These are phyloP conservation scores for Neotragus moschatus DNA, from an alignment of 2,113 vertebrate genomes.

Conservation along the genomic window DNA sequence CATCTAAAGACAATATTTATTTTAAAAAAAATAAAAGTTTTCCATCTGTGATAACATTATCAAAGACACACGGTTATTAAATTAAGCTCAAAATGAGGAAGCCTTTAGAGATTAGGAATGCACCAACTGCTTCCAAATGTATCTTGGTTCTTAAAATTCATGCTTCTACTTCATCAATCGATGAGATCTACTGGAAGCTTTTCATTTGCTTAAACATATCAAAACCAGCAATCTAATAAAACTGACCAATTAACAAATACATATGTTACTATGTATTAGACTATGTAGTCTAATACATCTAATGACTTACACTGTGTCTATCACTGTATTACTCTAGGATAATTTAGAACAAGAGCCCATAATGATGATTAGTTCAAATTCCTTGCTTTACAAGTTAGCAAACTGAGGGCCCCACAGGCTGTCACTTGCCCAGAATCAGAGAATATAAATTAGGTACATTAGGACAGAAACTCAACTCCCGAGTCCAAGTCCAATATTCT, in stretches of 20 bases:
- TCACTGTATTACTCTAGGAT: not conserved
- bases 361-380: not conserved
- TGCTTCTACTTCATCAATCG: not conserved
- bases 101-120: not conserved
- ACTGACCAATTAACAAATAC: not conserved
- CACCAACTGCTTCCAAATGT: not conserved
- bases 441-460: not conserved
- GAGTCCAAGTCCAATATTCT: not conserved
- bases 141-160: constrained; percentile 2
- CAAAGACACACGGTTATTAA: not conserved
- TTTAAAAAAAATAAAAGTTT: not conserved
- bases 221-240: constrained; percentile 30
- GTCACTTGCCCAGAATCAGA: not conserved
- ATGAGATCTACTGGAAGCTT: not conserved
- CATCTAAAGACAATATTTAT: not conserved
- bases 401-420: not conserved
- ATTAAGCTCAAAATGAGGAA: not conserved
- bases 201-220: not conserved
- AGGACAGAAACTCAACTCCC: not conserved
- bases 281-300: not conserved
- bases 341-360: not conserved
- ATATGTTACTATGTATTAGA: not conserved
- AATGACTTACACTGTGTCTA: not conserved
- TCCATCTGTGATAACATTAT: not conserved
- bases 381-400: not conserved